A percentile compares a stretch with the other conserved stretches of the same genome.
Evolutionary conservation across 1,140 invertebrate species (phyloP).

Genomic region (Zaprionus africanus): DNA sequence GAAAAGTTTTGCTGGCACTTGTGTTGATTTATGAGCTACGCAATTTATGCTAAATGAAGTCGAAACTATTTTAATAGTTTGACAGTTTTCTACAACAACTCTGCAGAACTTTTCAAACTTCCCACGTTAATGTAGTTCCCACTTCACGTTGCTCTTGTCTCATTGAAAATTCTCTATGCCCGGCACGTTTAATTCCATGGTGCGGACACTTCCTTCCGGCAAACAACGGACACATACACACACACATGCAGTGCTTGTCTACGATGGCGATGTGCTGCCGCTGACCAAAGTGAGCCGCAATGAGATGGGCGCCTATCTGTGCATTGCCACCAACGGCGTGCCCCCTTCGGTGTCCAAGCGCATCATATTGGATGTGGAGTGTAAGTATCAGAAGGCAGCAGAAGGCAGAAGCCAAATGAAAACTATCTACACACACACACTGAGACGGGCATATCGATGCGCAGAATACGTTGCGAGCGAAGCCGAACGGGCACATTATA

Average conservation of each 20-base stretch:
- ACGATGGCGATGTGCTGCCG: constrained; percentile 92
- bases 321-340: constrained; percentile 92
- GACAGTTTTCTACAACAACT: background rate
- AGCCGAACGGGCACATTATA: constrained; percentile 51
- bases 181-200: constrained; percentile 60
- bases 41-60: background rate
- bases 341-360: constrained; percentile 95
- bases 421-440: constrained; percentile 13
- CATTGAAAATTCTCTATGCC: constrained; percentile 46
- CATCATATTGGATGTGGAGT: constrained; percentile 94
- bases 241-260: constrained; percentile 87
- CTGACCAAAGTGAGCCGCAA: constrained; percentile 92
- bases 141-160: constrained; percentile 25
- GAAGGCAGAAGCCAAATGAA: constrained; percentile 13
- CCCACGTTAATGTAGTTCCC: constrained; percentile 5
- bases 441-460: background rate
- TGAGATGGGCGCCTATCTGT: constrained; percentile 94
- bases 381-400: constrained; percentile 87
- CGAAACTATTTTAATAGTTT: background rate
- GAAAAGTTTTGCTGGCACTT: constrained; percentile 2
- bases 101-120: constrained; percentile 6
- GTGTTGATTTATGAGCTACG: background rate
- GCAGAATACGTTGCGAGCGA: background rate
- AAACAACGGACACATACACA: constrained; percentile 35
- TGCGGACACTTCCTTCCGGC: constrained; percentile 41